Percentiles rank a stretch among this genome's conserved stretches.
Evolutionary conservation across 30 jellyfish, hydroid and myxozoan genomes (phyloP).

Genomic region (Pelagia noctiluca): DNA sequence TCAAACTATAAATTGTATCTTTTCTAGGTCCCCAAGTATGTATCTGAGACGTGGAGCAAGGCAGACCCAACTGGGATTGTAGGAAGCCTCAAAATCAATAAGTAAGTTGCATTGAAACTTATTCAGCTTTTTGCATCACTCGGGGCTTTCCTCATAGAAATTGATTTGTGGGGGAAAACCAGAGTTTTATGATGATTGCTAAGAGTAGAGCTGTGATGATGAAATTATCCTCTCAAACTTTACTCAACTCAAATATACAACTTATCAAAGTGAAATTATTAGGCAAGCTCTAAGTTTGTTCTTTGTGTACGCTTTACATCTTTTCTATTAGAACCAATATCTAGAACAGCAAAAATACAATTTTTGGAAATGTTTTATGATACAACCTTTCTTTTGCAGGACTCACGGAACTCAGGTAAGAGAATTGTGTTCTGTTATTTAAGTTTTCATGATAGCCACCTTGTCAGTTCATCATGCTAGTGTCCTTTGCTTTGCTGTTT

Average conservation of each 20-base stretch:
- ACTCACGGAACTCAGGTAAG: too few species aligned
- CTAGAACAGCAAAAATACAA: too few species aligned
- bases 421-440: too few species aligned
- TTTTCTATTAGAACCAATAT: too few species aligned
- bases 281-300: too few species aligned
- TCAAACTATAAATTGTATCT: neutral
- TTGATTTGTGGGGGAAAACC: neutral
- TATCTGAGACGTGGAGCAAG: conserved; percentile 92
- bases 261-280: neutral
- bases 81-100: conserved; percentile 79
- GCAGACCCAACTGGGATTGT: conserved; percentile 94
- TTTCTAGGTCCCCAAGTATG: conserved; percentile 88
- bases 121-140: neutral
- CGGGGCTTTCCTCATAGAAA: neutral
- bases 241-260: neutral
- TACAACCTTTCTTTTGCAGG: too few species aligned
- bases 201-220: neutral
- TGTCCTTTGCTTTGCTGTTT: too few species aligned
- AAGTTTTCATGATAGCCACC: too few species aligned
- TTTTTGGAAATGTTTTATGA: too few species aligned
- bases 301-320: too few species aligned
- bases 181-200: neutral
- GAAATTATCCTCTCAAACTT: too few species aligned
- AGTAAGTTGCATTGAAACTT: conserved; percentile 19
- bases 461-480: too few species aligned